A percentile compares a stretch with the other conserved stretches of the same genome.
These are phyloP conservation scores for Calameuta idolon DNA, from an alignment of 2,888 invertebrate species.

Conservation along the genomic window DNA sequence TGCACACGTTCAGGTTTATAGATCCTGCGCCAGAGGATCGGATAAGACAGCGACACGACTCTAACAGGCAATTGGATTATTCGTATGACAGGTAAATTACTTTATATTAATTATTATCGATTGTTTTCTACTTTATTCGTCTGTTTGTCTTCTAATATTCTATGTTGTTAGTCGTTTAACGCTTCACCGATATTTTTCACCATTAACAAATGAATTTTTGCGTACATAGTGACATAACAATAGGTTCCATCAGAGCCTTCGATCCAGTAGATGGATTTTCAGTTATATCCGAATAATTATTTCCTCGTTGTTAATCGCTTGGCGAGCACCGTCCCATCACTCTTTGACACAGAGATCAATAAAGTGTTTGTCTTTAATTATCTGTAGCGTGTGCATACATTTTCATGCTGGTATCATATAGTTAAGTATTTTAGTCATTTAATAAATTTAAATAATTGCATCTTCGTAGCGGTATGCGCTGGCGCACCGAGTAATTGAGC, in stretches of 20 bases:
- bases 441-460: background rate
- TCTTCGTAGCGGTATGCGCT: background rate
- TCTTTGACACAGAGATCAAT: background rate
- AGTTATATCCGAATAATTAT: background rate
- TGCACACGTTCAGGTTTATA: slow-evolving; percentile 87
- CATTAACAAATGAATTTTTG: background rate
- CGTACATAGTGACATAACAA: background rate
- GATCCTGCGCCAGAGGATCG: slow-evolving; percentile 86
- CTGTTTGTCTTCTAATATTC: slow-evolving; percentile 15
- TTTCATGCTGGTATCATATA: background rate
- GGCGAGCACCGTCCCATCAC: background rate
- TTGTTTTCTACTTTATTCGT: slow-evolving; percentile 24
- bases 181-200: background rate
- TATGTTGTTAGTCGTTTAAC: background rate
- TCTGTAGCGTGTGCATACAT: background rate
- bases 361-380: background rate
- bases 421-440: background rate
- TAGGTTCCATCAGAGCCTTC: background rate
- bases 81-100: slow-evolving; percentile 82
- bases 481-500: background rate
- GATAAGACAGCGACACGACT: slow-evolving; percentile 81
- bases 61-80: slow-evolving; percentile 79
- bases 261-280: background rate
- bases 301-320: background rate
- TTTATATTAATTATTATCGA: slow-evolving; percentile 2